Evolutionary conservation across 2,113 vertebrate species (phyloP).

Genomic region (Strix aluco): DNA sequence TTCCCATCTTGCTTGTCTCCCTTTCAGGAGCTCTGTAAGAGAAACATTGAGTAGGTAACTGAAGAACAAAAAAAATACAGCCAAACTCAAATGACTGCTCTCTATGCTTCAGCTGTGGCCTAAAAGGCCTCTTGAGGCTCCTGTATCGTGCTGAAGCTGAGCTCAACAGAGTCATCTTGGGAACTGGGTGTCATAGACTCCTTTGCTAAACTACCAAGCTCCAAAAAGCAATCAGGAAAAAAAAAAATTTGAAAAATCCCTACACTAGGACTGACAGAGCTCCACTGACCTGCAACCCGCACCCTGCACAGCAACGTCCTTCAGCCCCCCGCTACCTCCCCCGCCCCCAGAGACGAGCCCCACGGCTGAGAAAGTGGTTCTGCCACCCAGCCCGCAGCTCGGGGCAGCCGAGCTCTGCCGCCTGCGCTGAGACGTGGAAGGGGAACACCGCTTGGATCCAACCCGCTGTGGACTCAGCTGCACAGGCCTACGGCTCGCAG

Average conservation of each 20-base stretch:
- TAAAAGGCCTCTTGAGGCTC: not conserved
- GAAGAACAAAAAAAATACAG: not conserved
- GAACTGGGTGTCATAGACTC: fast-evolving
- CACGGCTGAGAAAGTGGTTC: not conserved
- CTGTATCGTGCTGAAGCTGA: fast-evolving
- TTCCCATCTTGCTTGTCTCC: constrained; percentile 2
- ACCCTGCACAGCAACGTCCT: not conserved
- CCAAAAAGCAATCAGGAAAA: not conserved
- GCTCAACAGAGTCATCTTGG: not conserved
- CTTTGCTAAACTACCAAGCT: not conserved
- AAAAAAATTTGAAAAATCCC: not conserved
- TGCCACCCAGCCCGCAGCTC: not conserved
- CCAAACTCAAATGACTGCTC: not conserved
- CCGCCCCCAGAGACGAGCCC: not conserved
- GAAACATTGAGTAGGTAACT: not conserved
- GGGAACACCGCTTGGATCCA: fast-evolving
- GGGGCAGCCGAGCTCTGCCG: not conserved
- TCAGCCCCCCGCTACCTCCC: not conserved
- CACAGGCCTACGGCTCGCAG: not conserved
- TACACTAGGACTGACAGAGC: fast-evolving
- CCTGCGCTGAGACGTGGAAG: not conserved
- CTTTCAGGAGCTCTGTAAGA: constrained; percentile 39
- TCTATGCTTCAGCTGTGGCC: not conserved
- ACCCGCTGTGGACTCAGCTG: fast-evolving
- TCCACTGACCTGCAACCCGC: not conserved